Evolutionary conservation across 2,113 vertebrate species (phyloP).

Genomic region (Gadus chalcogrammus): DNA sequence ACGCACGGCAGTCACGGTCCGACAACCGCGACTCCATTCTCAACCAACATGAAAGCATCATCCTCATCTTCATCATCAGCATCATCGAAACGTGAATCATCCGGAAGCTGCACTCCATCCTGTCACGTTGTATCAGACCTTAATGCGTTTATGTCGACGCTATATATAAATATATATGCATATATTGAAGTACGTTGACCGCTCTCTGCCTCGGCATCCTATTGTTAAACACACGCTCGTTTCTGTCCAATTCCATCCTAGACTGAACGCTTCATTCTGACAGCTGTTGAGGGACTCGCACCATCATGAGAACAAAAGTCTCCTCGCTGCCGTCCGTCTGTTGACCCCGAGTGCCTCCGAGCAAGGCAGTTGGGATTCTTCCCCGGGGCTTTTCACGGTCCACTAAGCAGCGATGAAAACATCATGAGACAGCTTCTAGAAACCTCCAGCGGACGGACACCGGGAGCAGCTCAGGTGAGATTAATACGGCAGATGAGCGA

Average conservation of each 20-base stretch:
- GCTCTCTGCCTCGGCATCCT: slow-evolving; percentile 38
- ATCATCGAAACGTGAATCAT: slow-evolving; percentile 1
- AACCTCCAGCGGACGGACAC: no score
- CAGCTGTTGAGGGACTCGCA: no score
- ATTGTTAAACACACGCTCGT: slow-evolving; percentile 50
- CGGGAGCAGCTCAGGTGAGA: no score
- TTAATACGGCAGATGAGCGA: no score
- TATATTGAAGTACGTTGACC: not conserved
- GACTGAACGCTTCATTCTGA: no score
- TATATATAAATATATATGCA: not conserved
- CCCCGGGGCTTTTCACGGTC: no score
- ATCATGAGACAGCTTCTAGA: no score
- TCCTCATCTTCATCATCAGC: not conserved
- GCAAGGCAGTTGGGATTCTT: slow-evolving; percentile 35
- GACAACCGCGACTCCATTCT: slow-evolving; percentile 8
- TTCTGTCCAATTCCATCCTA: slow-evolving; percentile 48
- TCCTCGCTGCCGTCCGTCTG: no score
- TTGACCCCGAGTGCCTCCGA: slow-evolving; percentile 34
- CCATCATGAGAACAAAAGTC: no score
- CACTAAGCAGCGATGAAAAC: no score
- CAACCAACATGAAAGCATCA: slow-evolving; percentile 5
- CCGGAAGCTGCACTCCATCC: not conserved
- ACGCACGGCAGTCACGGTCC: slow-evolving; percentile 13
- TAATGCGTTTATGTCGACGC: no score
- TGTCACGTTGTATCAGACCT: not conserved